Conservation (phyloP, 2,797 vertebrate species). For the Artibeus lituratus region DNA sequence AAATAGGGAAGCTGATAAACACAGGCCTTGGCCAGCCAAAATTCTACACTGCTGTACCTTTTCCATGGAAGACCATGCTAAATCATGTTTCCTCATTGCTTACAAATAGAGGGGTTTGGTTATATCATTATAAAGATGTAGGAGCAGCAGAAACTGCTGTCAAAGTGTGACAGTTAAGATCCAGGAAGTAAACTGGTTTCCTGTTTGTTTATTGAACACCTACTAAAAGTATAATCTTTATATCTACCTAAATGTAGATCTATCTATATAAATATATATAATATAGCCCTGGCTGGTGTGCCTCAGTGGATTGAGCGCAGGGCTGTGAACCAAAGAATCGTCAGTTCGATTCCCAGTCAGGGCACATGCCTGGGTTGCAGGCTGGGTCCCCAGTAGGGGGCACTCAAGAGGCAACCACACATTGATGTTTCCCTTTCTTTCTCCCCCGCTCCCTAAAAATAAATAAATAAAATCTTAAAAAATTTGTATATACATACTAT, state of each 20-base stretch:
- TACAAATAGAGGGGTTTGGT: background rate
- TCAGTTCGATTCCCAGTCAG: too few species aligned
- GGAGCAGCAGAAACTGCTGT: background rate
- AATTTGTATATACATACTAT: too few species aligned
- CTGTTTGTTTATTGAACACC: background rate
- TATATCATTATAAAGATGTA: background rate
- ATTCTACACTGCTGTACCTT: background rate
- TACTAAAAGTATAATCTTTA: background rate
- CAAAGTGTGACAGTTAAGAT: background rate
- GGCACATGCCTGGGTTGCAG: too few species aligned
- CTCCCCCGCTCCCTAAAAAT: too few species aligned
- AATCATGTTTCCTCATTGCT: background rate
- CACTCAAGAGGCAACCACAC: too few species aligned
- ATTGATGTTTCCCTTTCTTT: too few species aligned
- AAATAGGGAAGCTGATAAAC: background rate
- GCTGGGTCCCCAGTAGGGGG: too few species aligned
- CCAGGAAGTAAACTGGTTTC: background rate
- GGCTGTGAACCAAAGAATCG: too few species aligned
- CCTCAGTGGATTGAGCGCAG: too few species aligned
- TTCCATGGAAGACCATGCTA: background rate
- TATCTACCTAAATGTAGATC: background rate
- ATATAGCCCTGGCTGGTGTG: too few species aligned
- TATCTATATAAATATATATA: background rate
- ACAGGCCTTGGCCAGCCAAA: background rate
- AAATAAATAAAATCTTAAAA: background rate